Percentiles rank a stretch among this genome's conserved stretches.
Evolutionary conservation across 2,113 vertebrate species (phyloP).

Genomic region (Thomomys bottae): DNA sequence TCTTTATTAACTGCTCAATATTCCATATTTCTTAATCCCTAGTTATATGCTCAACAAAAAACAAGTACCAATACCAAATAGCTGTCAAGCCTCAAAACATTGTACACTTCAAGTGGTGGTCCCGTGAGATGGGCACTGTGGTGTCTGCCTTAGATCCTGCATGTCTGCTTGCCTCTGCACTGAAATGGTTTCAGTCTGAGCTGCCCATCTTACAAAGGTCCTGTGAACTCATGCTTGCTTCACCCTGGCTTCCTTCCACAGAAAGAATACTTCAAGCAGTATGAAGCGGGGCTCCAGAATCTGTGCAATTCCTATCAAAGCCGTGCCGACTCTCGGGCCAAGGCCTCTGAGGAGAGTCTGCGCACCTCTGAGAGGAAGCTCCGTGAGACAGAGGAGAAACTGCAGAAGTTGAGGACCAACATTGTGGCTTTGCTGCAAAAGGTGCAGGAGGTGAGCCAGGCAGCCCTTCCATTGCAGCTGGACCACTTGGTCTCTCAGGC

Average conservation of each 20-base stretch:
- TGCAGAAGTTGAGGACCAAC: slow-evolving; percentile 96
- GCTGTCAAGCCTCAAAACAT: neutral
- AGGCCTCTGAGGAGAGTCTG: slow-evolving; percentile 94
- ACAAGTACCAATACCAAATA: neutral
- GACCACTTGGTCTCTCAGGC: slow-evolving; percentile 43
- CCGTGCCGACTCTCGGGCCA: slow-evolving; percentile 93
- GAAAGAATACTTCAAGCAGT: slow-evolving; percentile 99
- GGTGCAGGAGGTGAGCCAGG: slow-evolving; percentile 95
- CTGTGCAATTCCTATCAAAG: slow-evolving; percentile 97
- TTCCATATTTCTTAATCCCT: no score
- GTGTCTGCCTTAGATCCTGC: neutral
- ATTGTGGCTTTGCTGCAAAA: slow-evolving; percentile 97
- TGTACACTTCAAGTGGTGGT: neutral
- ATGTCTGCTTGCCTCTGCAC: neutral
- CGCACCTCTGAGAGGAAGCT: slow-evolving; percentile 90
- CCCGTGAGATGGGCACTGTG: neutral
- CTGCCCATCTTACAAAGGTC: neutral
- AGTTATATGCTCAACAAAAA: neutral
- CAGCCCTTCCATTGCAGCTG: slow-evolving; percentile 44
- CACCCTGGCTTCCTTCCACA: slow-evolving; percentile 70
- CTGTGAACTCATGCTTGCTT: neutral
- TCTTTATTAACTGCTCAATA: no score
- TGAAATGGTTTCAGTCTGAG: neutral
- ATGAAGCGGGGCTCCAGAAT: slow-evolving; percentile 96
- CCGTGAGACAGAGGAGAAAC: slow-evolving; percentile 94